Base-by-base conservation (phyloP, 1,140 invertebrate species). In the Drosophila burlai region DNA sequence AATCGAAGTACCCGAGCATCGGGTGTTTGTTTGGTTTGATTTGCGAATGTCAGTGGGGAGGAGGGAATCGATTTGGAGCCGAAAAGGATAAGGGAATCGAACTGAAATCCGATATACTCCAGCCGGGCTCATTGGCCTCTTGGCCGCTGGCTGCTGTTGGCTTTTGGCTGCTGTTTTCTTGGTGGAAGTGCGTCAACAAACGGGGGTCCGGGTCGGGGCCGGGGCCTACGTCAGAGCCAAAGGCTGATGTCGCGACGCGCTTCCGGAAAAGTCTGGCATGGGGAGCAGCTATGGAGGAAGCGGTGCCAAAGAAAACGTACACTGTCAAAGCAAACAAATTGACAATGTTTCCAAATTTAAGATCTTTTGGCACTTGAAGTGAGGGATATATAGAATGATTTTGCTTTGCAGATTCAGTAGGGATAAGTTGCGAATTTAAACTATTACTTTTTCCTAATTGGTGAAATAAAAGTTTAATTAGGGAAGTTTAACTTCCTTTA, bases 211-310 rank as follows among this genome's bases (percentile, higher is more conserved):
- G 46, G 46, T 21, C 45, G 45, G 45, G 66, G 38, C 26, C 57
- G 42, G 47, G 55, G 60, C 73, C 69, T 69, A 74, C 84, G 83
- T 84, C 82, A 83, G 84, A 84, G 80, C 67, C 82, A 63, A 78
- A 85, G 71, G 81, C 81, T 87, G 76, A 64, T 85, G 85, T 90
- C 85, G 85, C 85, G 85, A 73, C 85, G 79, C 71, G 86, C 86
- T 90, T 90, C 85, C 85, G 85, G 85, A 90, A 90, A 91, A 90
- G 85, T 90, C 86, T 89, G 81, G 69, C 66, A 76, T 57, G 75
- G 89, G 87, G 68, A 69, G 76, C 72, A 80, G 79, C 71, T 64
- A 68, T 78, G 43, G 64, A 72, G 81, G 81, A 90, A 89, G 76
- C 81, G 72, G 50, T 81, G 85, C 81, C 85, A 87, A 84, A 89